Conservation (phyloP, 2,113 vertebrate species). For the Actenoides hombroni region DNA sequence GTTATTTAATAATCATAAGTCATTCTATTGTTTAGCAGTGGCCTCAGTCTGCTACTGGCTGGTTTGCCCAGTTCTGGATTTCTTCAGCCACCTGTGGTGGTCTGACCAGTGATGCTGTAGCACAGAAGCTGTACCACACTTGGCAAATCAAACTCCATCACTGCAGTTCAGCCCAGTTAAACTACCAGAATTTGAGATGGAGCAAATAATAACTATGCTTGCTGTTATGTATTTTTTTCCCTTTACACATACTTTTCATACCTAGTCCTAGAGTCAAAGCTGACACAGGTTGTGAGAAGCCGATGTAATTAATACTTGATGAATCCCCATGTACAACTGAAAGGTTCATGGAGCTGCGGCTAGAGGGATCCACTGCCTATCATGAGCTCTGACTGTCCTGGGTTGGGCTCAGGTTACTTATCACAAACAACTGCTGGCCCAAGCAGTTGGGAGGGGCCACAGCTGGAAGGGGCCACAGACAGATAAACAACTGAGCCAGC, state of each 20-base stretch:
- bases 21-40: background rate
- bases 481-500: no score
- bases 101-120: background rate
- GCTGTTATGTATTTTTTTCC: background rate
- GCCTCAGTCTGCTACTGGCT: background rate
- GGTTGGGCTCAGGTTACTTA: no score
- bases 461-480: no score
- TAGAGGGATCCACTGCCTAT: background rate
- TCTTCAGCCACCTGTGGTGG: background rate
- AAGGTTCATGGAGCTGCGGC: background rate
- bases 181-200: background rate
- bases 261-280: background rate
- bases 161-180: background rate
- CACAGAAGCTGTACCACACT: background rate
- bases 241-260: background rate
- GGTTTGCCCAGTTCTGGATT: background rate
- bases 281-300: background rate
- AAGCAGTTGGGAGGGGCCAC: no score
- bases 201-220: background rate
- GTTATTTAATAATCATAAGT: no score
- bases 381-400: background rate
- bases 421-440: no score
- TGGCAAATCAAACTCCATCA: background rate
- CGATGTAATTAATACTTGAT: background rate
- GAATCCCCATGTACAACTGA: background rate